Base-by-base conservation (phyloP, 2,797 vertebrate genomes). In the Lates japonicus region DNA sequence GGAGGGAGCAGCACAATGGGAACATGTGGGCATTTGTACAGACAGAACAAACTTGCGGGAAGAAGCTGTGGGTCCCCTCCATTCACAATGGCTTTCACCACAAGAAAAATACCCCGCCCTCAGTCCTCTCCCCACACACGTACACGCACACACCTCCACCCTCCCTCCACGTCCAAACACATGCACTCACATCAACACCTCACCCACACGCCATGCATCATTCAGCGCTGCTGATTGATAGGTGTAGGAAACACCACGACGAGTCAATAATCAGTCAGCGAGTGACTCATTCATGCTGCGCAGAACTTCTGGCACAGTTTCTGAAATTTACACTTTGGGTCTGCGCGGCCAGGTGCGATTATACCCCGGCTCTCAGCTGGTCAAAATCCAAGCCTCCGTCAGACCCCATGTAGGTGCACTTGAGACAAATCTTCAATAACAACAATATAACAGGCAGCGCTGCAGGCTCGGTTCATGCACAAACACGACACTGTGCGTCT, bases 261-360 rank as follows among this genome's bases (percentile, higher is more conserved):
- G 42, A 58, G 74, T 63, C 55, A 51, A 55, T 48, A 59, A 74
- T 63, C 42, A 63, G 59, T 60, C 33, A 76, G 52, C 6, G 41
- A 71, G 58, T 76, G 86, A 83, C 61, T 89, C 83, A 86, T 76
- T 75, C 74, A 70, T 20, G 44, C 70, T 58, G 63, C 42, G 83
- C 82, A 81, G 1, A 92, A 93, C 90, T 89, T 91, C 42, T 68
- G 48, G 3, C 83, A n/a, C n/a, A 41, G 46, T 39, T 76, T 81
- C 51, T 41, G 37, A 64, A 42, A 57, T 70, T 22, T 59, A n/a
- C 60, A 44, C 61, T 76, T 66, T 42, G 33, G 17, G n/a, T 57
- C 20, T 44, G 51, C 42, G 29, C 12, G 57, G 60, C 59, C 76
- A 82, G 79, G 78, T 71, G 87, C 31, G 74, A 67, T 29, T 29